Percentiles rank a stretch among this genome's conserved stretches.
Conservation (phyloP, 2,113 vertebrate species). For the Anguilla rostrata region DNA sequence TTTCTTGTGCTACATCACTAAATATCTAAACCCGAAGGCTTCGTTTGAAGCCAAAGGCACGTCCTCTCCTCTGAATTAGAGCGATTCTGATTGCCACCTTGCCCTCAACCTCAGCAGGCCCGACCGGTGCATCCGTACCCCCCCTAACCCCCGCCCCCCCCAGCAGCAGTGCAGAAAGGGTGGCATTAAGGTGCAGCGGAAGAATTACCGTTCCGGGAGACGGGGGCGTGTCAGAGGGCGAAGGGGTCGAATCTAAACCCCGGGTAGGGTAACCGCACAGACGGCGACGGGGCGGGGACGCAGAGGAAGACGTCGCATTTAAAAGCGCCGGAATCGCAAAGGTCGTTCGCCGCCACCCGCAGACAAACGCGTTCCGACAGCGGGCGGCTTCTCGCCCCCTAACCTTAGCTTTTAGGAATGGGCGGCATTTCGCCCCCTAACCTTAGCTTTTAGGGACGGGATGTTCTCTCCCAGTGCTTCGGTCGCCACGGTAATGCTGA, state of each 20-base stretch:
- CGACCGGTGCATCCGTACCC: constrained; percentile 32
- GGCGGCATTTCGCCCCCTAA: constrained; percentile 38
- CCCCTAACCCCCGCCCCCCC: constrained; percentile 48
- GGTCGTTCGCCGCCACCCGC: constrained; percentile 70
- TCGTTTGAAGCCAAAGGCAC: constrained; percentile 43
- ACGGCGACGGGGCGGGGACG: constrained; percentile 74
- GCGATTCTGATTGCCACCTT: constrained; percentile 60
- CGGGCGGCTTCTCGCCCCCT: constrained; percentile 38
- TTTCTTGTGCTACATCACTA: constrained; percentile 4
- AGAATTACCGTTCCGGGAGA: constrained; percentile 77
- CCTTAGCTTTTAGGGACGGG: constrained; percentile 15
- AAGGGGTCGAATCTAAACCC: constrained; percentile 67
- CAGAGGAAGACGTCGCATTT: constrained; percentile 62
- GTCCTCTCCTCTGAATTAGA: constrained; percentile 45
- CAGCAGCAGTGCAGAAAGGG: constrained; percentile 68
- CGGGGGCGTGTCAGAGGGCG: constrained; percentile 73
- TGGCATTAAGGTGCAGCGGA: constrained; percentile 70
- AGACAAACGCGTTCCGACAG: constrained; percentile 53
- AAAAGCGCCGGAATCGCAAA: constrained; percentile 78
- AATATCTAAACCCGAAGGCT: constrained; percentile 32
- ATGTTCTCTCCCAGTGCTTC: neutral
- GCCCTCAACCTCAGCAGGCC: constrained; percentile 58
- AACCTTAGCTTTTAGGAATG: constrained; percentile 23
- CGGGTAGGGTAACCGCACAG: constrained; percentile 77
- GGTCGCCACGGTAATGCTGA: neutral